phyloP scores from a whole-genome alignment of 2,113 vertebrate species.

The Myiozetetes cayanensis region DNA sequence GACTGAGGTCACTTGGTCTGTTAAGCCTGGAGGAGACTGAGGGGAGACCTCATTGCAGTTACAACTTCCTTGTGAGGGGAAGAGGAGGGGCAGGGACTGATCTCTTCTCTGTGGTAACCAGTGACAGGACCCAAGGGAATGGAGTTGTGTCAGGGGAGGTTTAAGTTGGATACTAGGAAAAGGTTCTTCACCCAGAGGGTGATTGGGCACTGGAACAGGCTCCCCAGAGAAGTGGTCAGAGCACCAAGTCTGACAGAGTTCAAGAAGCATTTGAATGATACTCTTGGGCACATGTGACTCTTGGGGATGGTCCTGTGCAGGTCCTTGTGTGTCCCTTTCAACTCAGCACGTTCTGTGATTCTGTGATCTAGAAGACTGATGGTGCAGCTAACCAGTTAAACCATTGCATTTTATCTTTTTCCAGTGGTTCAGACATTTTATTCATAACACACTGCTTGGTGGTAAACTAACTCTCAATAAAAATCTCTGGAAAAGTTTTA shows the following conservation, averaged over 20 bases:
- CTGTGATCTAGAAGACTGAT: background rate
- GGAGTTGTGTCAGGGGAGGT: background rate
- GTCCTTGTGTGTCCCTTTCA: background rate
- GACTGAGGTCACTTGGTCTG: background rate
- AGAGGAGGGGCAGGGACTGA: background rate
- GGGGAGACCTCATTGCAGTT: background rate
- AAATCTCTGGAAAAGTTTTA: background rate
- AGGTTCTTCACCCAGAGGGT: background rate
- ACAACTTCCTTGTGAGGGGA: background rate
- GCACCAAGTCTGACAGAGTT: background rate
- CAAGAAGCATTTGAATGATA: background rate
- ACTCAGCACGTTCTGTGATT: background rate
- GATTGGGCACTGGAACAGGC: background rate
- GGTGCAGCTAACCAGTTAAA: background rate
- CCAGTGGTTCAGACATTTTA: background rate
- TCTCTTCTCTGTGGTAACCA: background rate
- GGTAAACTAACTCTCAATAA: background rate
- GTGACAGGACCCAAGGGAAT: background rate
- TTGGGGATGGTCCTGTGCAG: background rate
- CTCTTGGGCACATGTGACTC: background rate
- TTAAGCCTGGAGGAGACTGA: background rate
- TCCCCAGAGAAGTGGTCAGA: background rate
- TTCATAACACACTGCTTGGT: background rate
- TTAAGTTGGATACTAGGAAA: background rate
- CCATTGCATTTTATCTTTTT: background rate